Evolutionary conservation across 2,797 vertebrate species (phyloP), one percentile per base, ranked within the genome.

Genomic region (Falco concolor): DNA sequence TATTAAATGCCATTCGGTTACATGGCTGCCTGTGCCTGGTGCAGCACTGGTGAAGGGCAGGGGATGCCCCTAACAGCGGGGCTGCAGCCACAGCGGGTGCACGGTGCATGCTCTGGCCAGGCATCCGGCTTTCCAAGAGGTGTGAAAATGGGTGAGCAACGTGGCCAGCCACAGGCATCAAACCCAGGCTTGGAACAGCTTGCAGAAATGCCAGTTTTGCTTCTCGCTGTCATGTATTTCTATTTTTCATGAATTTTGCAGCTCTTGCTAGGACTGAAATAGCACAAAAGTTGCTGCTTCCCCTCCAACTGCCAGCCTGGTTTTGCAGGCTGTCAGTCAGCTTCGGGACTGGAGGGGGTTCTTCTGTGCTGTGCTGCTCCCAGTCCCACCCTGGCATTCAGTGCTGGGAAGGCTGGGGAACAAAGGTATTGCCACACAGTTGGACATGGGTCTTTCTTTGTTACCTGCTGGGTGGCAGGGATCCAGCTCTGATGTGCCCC

Each of bases 201-300:
- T 74, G 81, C 50, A 16, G 74, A 22, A 89, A 72, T 16, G 42
- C 0, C 4, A 82, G 52, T 15, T 47, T 86, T 57, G 49, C 24
- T 32, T 74, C 82, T 79, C 60, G 59, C 80, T 90, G 89, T 87
- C 92, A 94, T 57, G 74, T 32, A 57, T 88, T 95, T 87, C 76
- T 68, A 3, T 91, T 93, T 90, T 77, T 82, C 77, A 15, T 77
- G 83, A 90, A 50, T 94, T 95, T 94, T 90, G 59, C 90, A 86
- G 77, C 77, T 91, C 89, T 68, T 69, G 54, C 80, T 79, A 47
- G 49, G 89, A 93, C 80, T 38, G 93, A 95, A 96, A 96, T 94
- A 96, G 93, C 70, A 77, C 21, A 7, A 5, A 81, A 73, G 87
- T 59, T 90, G 73, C 87, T 76, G 91, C 65, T 84, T 78, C 59